A percentile compares a stretch with the other conserved stretches of the same genome.
Evolutionary conservation across 2,888 invertebrate genomes (phyloP).

Genomic region (Ophion ellenae): DNA sequence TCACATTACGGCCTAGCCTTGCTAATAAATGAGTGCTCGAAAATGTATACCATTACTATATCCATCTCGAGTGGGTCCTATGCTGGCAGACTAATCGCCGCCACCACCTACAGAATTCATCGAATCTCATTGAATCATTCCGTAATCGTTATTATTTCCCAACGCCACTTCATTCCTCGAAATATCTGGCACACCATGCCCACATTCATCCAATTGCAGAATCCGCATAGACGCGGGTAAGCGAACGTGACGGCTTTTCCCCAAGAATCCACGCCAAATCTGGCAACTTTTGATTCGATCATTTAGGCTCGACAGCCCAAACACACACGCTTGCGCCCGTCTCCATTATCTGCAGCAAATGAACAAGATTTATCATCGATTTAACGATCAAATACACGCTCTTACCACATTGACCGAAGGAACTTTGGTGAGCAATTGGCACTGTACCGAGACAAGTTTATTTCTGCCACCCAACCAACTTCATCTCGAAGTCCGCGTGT

Average conservation of each 20-base stretch:
- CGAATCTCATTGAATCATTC: neutral
- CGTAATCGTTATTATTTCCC: neutral
- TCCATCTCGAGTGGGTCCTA: neutral
- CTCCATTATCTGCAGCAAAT: neutral
- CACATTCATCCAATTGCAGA: neutral
- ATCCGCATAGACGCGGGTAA: neutral
- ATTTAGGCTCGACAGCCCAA: neutral
- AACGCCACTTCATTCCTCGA: neutral
- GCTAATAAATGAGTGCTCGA: no score
- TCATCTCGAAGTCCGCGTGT: neutral
- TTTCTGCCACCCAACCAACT: neutral
- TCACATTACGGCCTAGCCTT: no score
- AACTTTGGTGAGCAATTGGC: neutral
- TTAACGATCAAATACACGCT: neutral
- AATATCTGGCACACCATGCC: neutral
- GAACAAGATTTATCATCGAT: neutral
- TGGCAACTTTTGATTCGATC: neutral
- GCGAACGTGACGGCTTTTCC: neutral
- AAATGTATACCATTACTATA: neutral
- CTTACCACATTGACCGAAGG: neutral
- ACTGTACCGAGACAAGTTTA: neutral
- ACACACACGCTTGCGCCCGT: neutral
- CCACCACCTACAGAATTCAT: neutral
- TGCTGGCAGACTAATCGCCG: neutral
- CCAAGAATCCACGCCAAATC: neutral